Evolutionary conservation across 2,888 invertebrate species (phyloP), one percentile per base, ranked within the genome.

Genomic region (Spilosoma lubricipeda): DNA sequence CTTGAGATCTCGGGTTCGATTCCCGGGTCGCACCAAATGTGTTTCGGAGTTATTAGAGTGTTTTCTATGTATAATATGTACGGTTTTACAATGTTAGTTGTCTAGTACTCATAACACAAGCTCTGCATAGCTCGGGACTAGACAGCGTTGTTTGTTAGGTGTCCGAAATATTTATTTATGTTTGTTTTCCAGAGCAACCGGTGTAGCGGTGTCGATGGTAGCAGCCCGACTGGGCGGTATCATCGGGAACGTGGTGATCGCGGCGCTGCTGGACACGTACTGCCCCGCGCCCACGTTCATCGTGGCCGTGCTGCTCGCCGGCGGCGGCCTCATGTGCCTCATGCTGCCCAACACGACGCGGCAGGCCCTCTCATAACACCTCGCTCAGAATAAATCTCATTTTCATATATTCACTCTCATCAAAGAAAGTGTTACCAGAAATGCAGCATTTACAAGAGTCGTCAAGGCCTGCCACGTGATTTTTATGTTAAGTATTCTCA

Each of bases 221-320:
- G 98, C 98, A 36, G 98, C 98, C 42, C 97, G 99, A 75, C 96
- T 99, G 77, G 99, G 98, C 82, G 99, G 99, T 84, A 99, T 99
- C 89, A 95, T 96, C 86, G 98, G 98, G 73, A 98, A 98, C 93
- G 97, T 99, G 85, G 98, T 98, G 76, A 99, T 99, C 87, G 99
- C 99, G 45, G 97, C 98, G 79, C 95, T 99, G 73, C 96, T 99
- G 83, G 98, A 99, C 94, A 96, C 97, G 83, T 98, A 98, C 93
- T 99, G 99, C 95, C 98, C 98, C 59, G 98, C 99, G 79, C 99
- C 99, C 72, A 98, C 99, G 82, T 98, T 99, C 93, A 98, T 99
- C 83, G 98, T 99, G 70, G 98, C 99, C 81, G 97, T 96, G 48
- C 96, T 99, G 80, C 96, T 99, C 81, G 97, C 98, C 85, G 97